These are phyloP conservation scores for Xiphophorus birchmanni DNA, from an alignment of 2,797 vertebrate genomes.

Conservation along the genomic window DNA sequence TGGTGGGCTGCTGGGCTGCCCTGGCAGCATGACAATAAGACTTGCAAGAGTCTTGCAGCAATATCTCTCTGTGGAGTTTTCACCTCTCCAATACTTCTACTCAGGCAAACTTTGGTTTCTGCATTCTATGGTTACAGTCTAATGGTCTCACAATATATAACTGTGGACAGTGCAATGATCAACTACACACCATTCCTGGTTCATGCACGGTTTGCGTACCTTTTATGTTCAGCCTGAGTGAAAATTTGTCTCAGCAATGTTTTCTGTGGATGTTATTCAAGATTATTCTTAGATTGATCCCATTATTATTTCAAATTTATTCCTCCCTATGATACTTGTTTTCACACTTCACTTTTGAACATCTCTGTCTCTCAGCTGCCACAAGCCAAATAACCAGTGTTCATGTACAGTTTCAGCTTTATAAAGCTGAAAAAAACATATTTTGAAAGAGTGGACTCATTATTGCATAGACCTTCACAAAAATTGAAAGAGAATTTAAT, in stretches of 20 bases:
- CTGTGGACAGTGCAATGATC: background rate
- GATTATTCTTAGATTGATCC: conserved; percentile 14
- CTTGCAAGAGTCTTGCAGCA: conserved; percentile 43
- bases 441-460: conserved; percentile 63
- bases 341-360: conserved; percentile 24
- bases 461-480: conserved; percentile 44
- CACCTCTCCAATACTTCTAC: conserved; percentile 33
- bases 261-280: conserved; percentile 7
- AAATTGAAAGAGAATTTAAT: conserved; percentile 60
- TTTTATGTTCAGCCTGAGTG: conserved; percentile 23
- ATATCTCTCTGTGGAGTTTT: conserved; percentile 35
- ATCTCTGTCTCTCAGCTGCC: background rate
- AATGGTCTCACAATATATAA: conserved; percentile 39
- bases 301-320: conserved; percentile 3
- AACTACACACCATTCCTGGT: conserved; percentile 8
- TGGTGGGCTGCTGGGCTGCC: conserved; percentile 50
- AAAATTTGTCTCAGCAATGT: conserved; percentile 9
- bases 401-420: background rate
- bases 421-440: conserved; percentile 6
- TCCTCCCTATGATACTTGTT: background rate
- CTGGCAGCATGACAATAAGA: conserved; percentile 65
- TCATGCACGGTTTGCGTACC: conserved; percentile 1
- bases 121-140: conserved; percentile 16
- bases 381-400: conserved; percentile 24
- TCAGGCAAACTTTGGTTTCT: conserved; percentile 17